phyloP scores from a whole-genome alignment of 2,888 invertebrate species.

The Leucophenga montana region DNA sequence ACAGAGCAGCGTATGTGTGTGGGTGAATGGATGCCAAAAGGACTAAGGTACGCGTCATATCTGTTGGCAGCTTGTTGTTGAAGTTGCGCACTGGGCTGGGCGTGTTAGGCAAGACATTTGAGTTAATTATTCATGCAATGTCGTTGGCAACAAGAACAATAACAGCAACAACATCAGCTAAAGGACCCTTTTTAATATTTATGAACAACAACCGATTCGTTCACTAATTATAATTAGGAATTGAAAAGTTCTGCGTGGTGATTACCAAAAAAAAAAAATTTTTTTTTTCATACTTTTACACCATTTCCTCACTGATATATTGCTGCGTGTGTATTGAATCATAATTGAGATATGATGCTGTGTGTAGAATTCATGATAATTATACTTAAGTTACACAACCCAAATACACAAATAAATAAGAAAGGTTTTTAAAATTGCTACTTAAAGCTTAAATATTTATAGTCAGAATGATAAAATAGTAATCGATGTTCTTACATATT shows the following conservation, averaged over 20 bases:
- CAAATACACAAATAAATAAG: too few species aligned
- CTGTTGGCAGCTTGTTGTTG: too few species aligned
- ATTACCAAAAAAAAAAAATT: not conserved
- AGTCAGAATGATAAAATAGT: too few species aligned
- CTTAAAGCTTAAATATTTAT: too few species aligned
- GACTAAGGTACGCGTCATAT: too few species aligned
- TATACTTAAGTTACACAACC: too few species aligned
- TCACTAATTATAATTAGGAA: constrained; percentile 71
- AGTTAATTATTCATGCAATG: constrained; percentile 66
- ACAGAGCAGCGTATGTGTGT: not conserved
- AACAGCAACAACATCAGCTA: constrained; percentile 3
- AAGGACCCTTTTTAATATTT: constrained; percentile 65
- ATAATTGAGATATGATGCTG: constrained; percentile 45
- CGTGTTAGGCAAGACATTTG: constrained; percentile 31
- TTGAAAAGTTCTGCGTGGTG: constrained; percentile 62
- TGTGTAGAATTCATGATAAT: too few species aligned
- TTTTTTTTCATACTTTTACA: not conserved
- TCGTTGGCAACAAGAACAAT: constrained; percentile 39
- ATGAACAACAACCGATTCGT: constrained; percentile 63
- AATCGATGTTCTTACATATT: too few species aligned
- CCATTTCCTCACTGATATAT: not conserved
- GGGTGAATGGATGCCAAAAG: not conserved
- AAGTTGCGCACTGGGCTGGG: not conserved
- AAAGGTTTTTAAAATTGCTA: too few species aligned
- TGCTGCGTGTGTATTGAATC: constrained; percentile 62